Evolutionary conservation across 2,888 invertebrate species (phyloP).

Genomic region (Eristalis pertinax): DNA sequence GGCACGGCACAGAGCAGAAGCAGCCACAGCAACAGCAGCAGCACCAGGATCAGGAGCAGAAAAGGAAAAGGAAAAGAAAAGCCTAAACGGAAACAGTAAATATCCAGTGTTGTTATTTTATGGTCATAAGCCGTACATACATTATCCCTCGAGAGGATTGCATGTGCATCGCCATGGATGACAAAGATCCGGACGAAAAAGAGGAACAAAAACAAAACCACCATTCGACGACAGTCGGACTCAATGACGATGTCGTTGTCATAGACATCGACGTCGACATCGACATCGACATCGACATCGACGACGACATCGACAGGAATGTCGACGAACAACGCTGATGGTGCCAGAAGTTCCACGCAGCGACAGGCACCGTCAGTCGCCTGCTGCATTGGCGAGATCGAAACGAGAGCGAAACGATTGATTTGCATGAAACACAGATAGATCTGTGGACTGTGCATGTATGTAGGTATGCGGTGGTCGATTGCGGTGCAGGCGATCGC

Average conservation of each 20-base stretch:
- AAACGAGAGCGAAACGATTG: conserved; percentile 61
- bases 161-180: conserved; percentile 45
- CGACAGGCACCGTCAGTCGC: conserved; percentile 14
- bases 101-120: conserved; percentile 71
- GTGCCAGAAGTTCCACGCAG: conserved; percentile 70
- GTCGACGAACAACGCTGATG: conserved; percentile 62
- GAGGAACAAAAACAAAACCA: conserved; percentile 8
- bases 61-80: conserved; percentile 6
- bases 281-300: conserved; percentile 24
- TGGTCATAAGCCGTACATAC: conserved; percentile 69
- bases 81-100: conserved; percentile 69
- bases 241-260: conserved; percentile 24
- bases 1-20: too few relatives aligned
- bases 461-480: conserved; percentile 1
- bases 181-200: conserved; percentile 29
- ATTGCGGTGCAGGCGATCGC: not conserved
- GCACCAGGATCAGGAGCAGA: not conserved
- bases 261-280: conserved; percentile 31
- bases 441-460: conserved; percentile 16
- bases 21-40: not conserved
- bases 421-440: conserved; percentile 67
- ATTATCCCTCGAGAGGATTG: conserved; percentile 64
- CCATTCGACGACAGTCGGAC: conserved; percentile 10
- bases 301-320: conserved; percentile 27
- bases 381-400: not conserved